These are phyloP conservation scores for Odontocolon sp. DNA, from an alignment of 2,888 invertebrate genomes.

Conservation along the genomic window DNA sequence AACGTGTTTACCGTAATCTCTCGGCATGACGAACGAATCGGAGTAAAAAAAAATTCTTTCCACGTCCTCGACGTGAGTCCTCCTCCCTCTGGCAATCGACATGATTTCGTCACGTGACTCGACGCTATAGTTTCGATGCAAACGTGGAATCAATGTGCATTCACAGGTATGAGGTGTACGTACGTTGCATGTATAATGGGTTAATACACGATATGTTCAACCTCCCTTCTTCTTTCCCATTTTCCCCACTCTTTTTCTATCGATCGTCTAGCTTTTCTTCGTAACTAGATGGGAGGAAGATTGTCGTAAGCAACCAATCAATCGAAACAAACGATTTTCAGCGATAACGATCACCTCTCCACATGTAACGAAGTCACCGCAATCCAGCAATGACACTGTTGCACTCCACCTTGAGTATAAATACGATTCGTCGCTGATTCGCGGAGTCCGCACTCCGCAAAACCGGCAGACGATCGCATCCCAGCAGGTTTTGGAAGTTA, in stretches of 20 bases:
- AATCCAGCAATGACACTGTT: constrained; percentile 12
- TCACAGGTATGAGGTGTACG: constrained; percentile 27
- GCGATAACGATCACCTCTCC: constrained; percentile 26
- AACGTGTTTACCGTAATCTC: too few species aligned
- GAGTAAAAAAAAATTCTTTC: constrained; percentile 1
- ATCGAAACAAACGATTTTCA: too few species aligned
- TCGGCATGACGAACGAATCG: too few species aligned
- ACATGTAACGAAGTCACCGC: constrained; percentile 48
- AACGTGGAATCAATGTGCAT: constrained; percentile 28
- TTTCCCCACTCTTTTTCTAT: neutral
- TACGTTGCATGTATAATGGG: constrained; percentile 39
- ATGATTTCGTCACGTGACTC: neutral
- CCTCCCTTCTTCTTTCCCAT: neutral
- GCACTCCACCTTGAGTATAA: constrained; percentile 36
- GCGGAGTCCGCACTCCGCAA: constrained; percentile 31
- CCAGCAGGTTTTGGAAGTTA: neutral
- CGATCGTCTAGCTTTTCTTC: constrained; percentile 25
- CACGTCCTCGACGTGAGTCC: neutral
- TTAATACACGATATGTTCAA: neutral
- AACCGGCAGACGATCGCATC: constrained; percentile 4
- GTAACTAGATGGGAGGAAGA: neutral
- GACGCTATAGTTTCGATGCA: constrained; percentile 4
- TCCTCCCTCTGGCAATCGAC: neutral
- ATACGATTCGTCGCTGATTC: constrained; percentile 36
- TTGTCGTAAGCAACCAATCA: too few species aligned